These are phyloP conservation scores for Cossypha heuglini DNA, from an alignment of 2,797 vertebrate genomes.

Conservation along the genomic window DNA sequence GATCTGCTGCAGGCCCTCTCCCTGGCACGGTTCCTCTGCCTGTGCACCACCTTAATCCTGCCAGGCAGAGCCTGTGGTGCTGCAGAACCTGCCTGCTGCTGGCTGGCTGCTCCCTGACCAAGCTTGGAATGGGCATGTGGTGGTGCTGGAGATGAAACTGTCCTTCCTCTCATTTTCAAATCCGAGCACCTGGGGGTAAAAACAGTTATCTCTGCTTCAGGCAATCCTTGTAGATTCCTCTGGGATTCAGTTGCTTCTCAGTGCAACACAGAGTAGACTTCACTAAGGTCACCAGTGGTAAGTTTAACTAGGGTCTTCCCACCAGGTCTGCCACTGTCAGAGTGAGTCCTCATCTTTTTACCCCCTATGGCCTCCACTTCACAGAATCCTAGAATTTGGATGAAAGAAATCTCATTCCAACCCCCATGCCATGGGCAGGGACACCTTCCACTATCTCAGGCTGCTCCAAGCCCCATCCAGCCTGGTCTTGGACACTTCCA, in stretches of 20 bases:
- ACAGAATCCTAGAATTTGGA: neutral
- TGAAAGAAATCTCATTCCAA: neutral
- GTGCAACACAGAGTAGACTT: neutral
- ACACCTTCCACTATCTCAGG: neutral
- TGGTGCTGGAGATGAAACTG: slow-evolving; percentile 74
- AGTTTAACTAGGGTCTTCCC: neutral
- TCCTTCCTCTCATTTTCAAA: slow-evolving; percentile 69
- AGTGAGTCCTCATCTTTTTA: accelerated
- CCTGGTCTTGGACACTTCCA: neutral
- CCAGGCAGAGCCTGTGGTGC: neutral
- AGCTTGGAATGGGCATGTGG: slow-evolving; percentile 72
- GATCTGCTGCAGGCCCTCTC: neutral
- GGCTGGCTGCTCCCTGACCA: accelerated
- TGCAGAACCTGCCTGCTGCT: neutral
- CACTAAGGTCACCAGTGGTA: neutral
- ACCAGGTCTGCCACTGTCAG: neutral
- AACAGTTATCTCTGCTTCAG: neutral
- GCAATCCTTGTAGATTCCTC: neutral
- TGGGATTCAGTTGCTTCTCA: neutral
- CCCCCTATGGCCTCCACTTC: neutral
- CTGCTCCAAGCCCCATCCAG: accelerated
- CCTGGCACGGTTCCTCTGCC: neutral
- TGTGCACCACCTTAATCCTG: neutral
- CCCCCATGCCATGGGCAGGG: neutral
- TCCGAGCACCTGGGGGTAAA: slow-evolving; percentile 77